These are phyloP conservation scores for Albula glossodonta DNA, from an alignment of 2,113 vertebrate genomes.

Conservation along the genomic window DNA sequence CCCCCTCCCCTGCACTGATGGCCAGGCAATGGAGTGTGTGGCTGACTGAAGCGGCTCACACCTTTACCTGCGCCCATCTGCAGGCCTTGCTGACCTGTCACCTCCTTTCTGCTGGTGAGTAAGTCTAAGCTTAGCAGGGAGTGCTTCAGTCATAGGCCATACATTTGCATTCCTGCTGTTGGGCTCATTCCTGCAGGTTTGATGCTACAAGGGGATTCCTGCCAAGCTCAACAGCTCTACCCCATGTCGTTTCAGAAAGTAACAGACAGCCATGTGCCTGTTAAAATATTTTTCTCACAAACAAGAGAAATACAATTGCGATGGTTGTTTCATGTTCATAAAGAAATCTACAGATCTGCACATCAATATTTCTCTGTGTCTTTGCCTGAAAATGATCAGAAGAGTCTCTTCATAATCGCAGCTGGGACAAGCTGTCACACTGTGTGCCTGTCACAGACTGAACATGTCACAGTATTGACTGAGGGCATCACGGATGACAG, in stretches of 20 bases:
- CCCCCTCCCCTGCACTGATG: background rate
- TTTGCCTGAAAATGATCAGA: background rate
- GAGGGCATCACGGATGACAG: background rate
- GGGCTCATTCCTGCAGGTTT: slow-evolving; percentile 15
- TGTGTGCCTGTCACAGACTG: background rate
- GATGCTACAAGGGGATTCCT: slow-evolving; percentile 36
- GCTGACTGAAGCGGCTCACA: background rate
- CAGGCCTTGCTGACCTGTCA: background rate
- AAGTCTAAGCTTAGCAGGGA: background rate
- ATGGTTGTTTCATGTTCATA: background rate
- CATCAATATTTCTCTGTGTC: background rate
- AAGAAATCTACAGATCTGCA: background rate
- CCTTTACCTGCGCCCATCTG: background rate
- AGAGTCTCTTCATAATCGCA: background rate
- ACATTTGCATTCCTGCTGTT: background rate
- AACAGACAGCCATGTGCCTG: background rate
- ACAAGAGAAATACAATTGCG: background rate
- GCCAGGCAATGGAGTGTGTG: background rate
- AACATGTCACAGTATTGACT: background rate
- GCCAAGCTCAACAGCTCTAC: background rate
- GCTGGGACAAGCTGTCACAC: background rate
- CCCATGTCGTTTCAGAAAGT: background rate
- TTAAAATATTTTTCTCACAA: background rate
- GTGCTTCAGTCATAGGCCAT: background rate
- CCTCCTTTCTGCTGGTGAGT: too few species aligned